phyloP scores from a whole-genome alignment of 2,113 vertebrate genomes.

The Eurypyga helias region DNA sequence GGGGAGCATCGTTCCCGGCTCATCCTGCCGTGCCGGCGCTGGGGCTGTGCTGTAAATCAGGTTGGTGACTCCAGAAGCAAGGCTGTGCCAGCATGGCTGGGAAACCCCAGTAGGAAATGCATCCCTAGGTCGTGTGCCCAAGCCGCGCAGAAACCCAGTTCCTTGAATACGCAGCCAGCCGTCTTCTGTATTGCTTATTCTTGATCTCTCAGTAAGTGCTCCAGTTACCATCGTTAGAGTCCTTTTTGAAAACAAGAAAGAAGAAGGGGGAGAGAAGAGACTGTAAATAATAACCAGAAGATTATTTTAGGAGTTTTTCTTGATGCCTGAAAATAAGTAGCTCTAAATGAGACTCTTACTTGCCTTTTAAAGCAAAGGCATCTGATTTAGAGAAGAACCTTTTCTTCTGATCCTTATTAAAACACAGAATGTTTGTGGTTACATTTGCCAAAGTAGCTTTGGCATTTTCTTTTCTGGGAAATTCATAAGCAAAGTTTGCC shows the following conservation, averaged over 20 bases:
- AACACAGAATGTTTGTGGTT: background rate
- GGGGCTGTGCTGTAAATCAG: background rate
- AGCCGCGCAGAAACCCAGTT: background rate
- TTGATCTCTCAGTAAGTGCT: background rate
- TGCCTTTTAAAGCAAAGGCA: slow-evolving; percentile 19
- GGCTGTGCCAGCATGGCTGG: background rate
- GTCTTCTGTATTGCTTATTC: background rate
- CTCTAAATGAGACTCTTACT: background rate
- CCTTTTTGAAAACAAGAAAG: background rate
- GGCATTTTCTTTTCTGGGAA: slow-evolving; percentile 20
- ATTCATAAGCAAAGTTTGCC: background rate
- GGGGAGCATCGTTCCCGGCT: rapidly evolving
- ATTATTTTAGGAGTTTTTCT: background rate
- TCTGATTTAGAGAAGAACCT: background rate
- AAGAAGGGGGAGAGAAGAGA: background rate
- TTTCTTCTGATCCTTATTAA: slow-evolving; percentile 28
- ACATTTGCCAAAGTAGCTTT: background rate
- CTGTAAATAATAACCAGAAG: background rate
- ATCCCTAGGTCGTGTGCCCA: background rate
- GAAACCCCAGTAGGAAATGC: background rate
- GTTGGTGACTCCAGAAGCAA: background rate
- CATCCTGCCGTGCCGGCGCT: rapidly evolving
- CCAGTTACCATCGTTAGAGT: background rate
- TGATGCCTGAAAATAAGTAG: background rate
- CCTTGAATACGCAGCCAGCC: background rate